Conservation (phyloP, 2,113 vertebrate species). For the Circaetus gallicus region DNA sequence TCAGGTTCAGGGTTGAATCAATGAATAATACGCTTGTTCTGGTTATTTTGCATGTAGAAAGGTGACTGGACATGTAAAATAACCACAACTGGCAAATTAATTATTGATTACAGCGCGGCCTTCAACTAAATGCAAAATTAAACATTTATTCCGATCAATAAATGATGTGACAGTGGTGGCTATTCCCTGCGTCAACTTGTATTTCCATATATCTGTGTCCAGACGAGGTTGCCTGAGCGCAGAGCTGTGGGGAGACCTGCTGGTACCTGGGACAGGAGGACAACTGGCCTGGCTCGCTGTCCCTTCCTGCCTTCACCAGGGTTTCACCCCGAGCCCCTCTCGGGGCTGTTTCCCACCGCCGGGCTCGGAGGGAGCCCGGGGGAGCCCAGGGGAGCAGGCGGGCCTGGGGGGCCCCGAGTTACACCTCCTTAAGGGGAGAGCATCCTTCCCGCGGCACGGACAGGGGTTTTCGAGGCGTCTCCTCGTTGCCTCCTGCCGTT, state of each 20-base stretch:
- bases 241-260: neutral
- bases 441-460: accelerated
- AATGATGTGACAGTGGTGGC: constrained; percentile 17
- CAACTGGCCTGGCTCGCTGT: neutral
- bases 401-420: too few species aligned
- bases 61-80: constrained; percentile 16
- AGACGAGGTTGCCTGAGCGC: neutral
- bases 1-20: neutral
- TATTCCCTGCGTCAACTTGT: neutral
- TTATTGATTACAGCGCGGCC: neutral
- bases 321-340: neutral
- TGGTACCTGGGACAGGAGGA: neutral
- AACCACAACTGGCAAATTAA: constrained; percentile 22
- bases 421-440: neutral
- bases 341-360: accelerated
- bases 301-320: neutral
- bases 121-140: constrained; percentile 49
- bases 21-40: neutral
- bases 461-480: neutral
- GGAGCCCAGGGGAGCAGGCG: neutral
- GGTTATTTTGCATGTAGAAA: constrained; percentile 3
- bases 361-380: neutral
- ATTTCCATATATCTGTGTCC: neutral
- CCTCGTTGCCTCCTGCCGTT: neutral
- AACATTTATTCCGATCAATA: constrained; percentile 54